A percentile compares a stretch with the other conserved stretches of the same genome.
phyloP scores from a whole-genome alignment of 2,797 vertebrate species.

The Salarias fasciatus region DNA sequence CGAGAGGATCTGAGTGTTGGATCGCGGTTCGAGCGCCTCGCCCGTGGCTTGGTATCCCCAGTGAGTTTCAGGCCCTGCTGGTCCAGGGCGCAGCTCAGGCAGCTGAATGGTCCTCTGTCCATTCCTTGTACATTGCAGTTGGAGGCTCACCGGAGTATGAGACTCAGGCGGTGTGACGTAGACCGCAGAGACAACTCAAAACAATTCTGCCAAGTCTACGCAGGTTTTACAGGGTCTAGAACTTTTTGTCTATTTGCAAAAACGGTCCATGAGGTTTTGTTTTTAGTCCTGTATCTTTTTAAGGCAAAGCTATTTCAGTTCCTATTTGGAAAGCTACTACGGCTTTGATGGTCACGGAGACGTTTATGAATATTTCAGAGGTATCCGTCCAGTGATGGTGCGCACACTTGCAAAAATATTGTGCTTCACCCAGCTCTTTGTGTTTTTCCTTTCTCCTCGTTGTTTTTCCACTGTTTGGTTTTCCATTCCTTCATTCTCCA shows the following conservation, averaged over 20 bases:
- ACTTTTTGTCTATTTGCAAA: slow-evolving; percentile 63
- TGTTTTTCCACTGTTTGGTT: slow-evolving; percentile 21
- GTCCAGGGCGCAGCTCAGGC: slow-evolving; percentile 77
- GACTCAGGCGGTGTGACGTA: slow-evolving; percentile 44
- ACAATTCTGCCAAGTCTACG: slow-evolving; percentile 38
- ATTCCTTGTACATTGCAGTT: slow-evolving; percentile 51
- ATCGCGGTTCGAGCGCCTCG: slow-evolving; percentile 45
- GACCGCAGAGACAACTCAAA: slow-evolving; percentile 45
- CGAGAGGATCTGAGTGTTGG: slow-evolving; percentile 43
- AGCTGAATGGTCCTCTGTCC: slow-evolving; percentile 71
- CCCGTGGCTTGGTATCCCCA: slow-evolving; percentile 47
- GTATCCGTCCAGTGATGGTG: slow-evolving; percentile 53
- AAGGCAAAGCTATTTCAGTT: slow-evolving; percentile 36
- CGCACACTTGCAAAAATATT: slow-evolving; percentile 56
- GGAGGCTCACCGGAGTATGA: slow-evolving; percentile 54
- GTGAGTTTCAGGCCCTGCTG: slow-evolving; percentile 74
- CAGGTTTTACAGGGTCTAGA: slow-evolving; percentile 73
- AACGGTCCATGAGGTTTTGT: slow-evolving; percentile 51
- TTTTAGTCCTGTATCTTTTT: slow-evolving; percentile 49
- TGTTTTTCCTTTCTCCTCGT: slow-evolving; percentile 38
- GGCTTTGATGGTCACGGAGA: slow-evolving; percentile 54
- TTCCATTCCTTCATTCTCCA: slow-evolving; percentile 50
- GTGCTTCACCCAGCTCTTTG: slow-evolving; percentile 61
- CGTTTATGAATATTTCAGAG: slow-evolving; percentile 72
- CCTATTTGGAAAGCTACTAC: slow-evolving; percentile 53